A percentile compares a stretch with the other conserved stretches of the same genome.
Conservation (phyloP, 2,113 vertebrate species). For the Toxostoma redivivum region DNA sequence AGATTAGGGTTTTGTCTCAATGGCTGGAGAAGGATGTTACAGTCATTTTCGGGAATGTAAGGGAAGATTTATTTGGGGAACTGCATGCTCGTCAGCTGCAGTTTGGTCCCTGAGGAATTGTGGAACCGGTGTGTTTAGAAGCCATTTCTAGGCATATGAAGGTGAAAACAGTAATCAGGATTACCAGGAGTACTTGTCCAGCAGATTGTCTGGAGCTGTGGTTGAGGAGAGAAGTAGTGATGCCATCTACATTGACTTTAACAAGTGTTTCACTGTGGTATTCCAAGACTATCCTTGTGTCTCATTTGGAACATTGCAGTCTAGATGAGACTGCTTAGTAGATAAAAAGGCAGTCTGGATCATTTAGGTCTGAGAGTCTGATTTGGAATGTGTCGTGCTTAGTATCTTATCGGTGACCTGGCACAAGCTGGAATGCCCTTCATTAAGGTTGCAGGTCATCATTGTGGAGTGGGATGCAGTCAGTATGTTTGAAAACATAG, state of each 20-base stretch:
- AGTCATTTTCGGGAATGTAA: not conserved
- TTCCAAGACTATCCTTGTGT: not conserved
- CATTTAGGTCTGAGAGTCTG: not conserved
- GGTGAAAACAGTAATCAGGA: not conserved
- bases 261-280: not conserved
- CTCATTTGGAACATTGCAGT: not conserved
- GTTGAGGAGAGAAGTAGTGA: not conserved
- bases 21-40: not conserved
- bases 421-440: not conserved
- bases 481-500: not conserved
- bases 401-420: not conserved
- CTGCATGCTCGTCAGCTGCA: not conserved
- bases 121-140: not conserved
- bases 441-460: not conserved
- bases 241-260: not conserved
- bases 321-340: not conserved
- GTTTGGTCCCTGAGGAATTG: not conserved
- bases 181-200: not conserved
- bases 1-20: not conserved
- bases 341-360: not conserved
- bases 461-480: fast-evolving
- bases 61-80: not conserved
- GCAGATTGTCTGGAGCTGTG: not conserved
- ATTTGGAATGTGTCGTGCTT: not conserved
- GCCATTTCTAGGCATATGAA: not conserved